A percentile compares a stretch with the other conserved stretches of the same genome.
Evolutionary conservation across 2,888 invertebrate genomes (phyloP).

Genomic region (Cosmorhoe ocellata): DNA sequence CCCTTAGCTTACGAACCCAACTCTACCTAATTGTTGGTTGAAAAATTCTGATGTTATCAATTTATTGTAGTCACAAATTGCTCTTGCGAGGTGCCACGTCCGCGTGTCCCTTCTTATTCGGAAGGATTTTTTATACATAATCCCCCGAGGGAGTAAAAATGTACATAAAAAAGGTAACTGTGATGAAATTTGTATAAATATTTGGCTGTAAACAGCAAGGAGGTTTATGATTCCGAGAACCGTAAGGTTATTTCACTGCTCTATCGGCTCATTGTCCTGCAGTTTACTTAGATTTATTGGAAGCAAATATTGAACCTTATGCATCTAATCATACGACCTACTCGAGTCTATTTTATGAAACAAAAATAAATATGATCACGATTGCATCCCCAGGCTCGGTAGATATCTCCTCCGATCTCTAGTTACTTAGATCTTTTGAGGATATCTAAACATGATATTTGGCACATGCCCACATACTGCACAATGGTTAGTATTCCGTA

Average conservation of each 20-base stretch:
- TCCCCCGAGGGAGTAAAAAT: constrained; percentile 63
- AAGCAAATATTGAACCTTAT: not conserved
- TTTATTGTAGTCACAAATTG: constrained; percentile 51
- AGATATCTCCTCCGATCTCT: too few relatives aligned
- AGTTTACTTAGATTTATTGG: constrained; percentile 7
- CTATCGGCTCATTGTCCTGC: constrained; percentile 27
- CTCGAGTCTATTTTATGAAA: too few relatives aligned
- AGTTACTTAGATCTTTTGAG: too few relatives aligned
- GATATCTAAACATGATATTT: too few relatives aligned
- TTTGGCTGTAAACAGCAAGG: constrained; percentile 76
- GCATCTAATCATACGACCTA: not conserved
- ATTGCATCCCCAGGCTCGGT: too few relatives aligned
- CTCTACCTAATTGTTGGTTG: constrained; percentile 3
- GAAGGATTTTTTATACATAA: constrained; percentile 56
- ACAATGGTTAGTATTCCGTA: too few relatives aligned
- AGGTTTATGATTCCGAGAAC: constrained; percentile 41
- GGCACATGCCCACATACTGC: too few relatives aligned
- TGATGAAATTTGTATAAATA: constrained; percentile 61
- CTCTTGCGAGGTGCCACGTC: constrained; percentile 55
- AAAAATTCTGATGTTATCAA: constrained; percentile 30
- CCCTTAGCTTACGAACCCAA: constrained; percentile 14
- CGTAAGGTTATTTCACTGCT: constrained; percentile 5
- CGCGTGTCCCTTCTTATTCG: constrained; percentile 43
- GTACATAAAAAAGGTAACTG: constrained; percentile 65
- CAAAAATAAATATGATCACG: too few relatives aligned